Conservation (phyloP, 1,140 invertebrate species). For the Episyrphus balteatus region DNA sequence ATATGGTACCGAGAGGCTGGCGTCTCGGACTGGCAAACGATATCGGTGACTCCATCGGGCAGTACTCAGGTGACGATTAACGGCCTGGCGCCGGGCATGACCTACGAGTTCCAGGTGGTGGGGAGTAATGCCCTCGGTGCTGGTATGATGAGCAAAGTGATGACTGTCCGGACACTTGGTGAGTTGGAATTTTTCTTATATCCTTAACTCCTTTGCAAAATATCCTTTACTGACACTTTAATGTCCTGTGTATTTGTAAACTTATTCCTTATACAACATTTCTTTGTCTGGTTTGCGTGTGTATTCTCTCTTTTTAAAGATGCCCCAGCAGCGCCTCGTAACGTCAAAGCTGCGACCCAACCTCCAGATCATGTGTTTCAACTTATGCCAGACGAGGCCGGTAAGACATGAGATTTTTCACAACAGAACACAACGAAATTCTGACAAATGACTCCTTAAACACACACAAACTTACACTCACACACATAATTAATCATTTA, state of each 20-base stretch:
- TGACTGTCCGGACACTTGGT: slow-evolving; percentile 85
- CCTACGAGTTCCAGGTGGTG: slow-evolving; percentile 93
- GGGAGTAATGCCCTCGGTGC: slow-evolving; percentile 89
- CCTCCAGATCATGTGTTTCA: slow-evolving; percentile 45
- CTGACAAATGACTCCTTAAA: too few relatives aligned
- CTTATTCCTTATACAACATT: neutral
- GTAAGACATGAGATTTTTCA: slow-evolving; percentile 36
- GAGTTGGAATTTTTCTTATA: slow-evolving; percentile 33
- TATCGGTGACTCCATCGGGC: slow-evolving; percentile 83
- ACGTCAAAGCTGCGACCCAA: slow-evolving; percentile 40
- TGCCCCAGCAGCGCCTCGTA: slow-evolving; percentile 36
- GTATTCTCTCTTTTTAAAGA: slow-evolving; percentile 16
- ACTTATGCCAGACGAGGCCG: slow-evolving; percentile 49
- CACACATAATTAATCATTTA: too few relatives aligned
- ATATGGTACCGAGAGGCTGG: slow-evolving; percentile 82
- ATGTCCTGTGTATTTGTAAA: neutral
- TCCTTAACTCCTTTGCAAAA: too few relatives aligned
- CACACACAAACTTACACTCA: too few relatives aligned
- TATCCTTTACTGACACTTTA: too few relatives aligned
- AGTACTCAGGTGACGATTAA: slow-evolving; percentile 86
- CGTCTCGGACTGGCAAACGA: slow-evolving; percentile 77
- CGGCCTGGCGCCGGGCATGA: slow-evolving; percentile 74
- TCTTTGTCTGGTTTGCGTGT: too few relatives aligned
- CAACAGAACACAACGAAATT: neutral
- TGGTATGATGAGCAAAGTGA: slow-evolving; percentile 87